Conservation (phyloP, 2,797 vertebrate genomes). For the Mormyrus hasselquistii region DNA sequence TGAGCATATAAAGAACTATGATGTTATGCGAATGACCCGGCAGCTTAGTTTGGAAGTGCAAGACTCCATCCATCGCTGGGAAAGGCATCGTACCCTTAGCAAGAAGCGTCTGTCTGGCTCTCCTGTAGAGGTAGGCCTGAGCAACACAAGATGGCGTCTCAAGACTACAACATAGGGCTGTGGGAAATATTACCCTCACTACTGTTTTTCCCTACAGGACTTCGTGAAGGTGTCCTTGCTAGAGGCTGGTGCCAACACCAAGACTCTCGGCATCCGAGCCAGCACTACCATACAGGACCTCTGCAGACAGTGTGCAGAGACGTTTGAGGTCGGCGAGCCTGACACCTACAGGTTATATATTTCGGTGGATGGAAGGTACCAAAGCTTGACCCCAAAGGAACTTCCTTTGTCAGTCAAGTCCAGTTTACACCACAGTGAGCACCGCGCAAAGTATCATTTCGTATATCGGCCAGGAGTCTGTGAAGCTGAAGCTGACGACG, state of each 20-base stretch:
- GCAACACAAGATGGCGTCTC: not conserved
- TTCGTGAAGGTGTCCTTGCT: constrained; percentile 86
- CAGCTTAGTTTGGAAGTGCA: constrained; percentile 90
- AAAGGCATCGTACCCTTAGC: constrained; percentile 85
- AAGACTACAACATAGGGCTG: not conserved
- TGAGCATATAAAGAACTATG: constrained; percentile 90
- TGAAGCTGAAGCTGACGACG: constrained; percentile 20
- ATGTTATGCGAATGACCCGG: constrained; percentile 80
- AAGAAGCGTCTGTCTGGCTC: constrained; percentile 71
- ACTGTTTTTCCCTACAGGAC: constrained; percentile 60
- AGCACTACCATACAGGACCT: constrained; percentile 71
- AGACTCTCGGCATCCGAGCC: constrained; percentile 74
- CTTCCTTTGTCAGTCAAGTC: constrained; percentile 78
- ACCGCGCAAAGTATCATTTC: constrained; percentile 76
- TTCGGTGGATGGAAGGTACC: constrained; percentile 58
- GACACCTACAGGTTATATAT: constrained; percentile 63
- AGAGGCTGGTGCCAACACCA: constrained; percentile 66
- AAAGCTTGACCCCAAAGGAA: constrained; percentile 66
- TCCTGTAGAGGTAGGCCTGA: constrained; percentile 71
- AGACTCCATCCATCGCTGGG: constrained; percentile 96
- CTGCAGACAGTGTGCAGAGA: constrained; percentile 73
- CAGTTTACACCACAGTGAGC: constrained; percentile 67
- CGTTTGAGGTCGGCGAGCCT: constrained; percentile 66
- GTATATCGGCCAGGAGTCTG: constrained; percentile 70
- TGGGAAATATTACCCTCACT: not conserved